Percentiles rank a stretch among this genome's conserved stretches.
phyloP scores from a whole-genome alignment of 2,797 vertebrate genomes.

The Neostethus bicornis region DNA sequence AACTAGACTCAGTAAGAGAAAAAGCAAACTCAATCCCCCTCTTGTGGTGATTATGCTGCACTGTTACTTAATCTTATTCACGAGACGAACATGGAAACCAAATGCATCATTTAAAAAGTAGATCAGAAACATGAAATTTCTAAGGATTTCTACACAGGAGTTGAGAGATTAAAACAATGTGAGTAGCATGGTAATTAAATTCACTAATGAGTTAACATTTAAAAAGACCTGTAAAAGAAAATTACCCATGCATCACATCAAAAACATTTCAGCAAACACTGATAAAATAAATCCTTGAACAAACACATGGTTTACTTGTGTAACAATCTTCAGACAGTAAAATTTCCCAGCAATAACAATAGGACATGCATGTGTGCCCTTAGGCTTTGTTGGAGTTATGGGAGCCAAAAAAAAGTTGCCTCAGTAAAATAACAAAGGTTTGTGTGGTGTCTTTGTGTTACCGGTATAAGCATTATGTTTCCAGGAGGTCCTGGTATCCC shows the following conservation, averaged over 20 bases:
- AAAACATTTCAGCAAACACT: not conserved
- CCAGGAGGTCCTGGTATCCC: slow-evolving; percentile 94
- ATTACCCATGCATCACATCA: not conserved
- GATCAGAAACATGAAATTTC: not conserved
- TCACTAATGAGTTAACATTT: not conserved
- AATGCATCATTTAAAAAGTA: not conserved
- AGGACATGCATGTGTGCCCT: slow-evolving; percentile 17
- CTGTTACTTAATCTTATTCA: slow-evolving; percentile 16
- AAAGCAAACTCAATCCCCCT: slow-evolving; percentile 46
- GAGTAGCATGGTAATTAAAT: not conserved
- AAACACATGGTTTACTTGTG: slow-evolving; percentile 7
- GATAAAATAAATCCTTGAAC: not conserved
- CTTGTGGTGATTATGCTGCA: slow-evolving; percentile 47
- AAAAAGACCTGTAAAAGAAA: slow-evolving; percentile 3
- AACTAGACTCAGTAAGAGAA: slow-evolving; percentile 78
- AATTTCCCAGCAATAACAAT: slow-evolving; percentile 17
- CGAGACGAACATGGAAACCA: not conserved
- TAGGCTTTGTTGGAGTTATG: slow-evolving; percentile 30
- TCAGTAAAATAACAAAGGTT: slow-evolving; percentile 25
- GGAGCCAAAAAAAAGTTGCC: slow-evolving; percentile 33
- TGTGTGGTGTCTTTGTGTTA: slow-evolving; percentile 55
- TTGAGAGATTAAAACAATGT: not conserved
- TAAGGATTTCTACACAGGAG: not conserved
- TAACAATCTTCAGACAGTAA: slow-evolving; percentile 7
- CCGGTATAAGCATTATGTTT: slow-evolving; percentile 93